Evolutionary conservation across 2,113 vertebrate species (phyloP).

Genomic region (Okapia johnstoni): DNA sequence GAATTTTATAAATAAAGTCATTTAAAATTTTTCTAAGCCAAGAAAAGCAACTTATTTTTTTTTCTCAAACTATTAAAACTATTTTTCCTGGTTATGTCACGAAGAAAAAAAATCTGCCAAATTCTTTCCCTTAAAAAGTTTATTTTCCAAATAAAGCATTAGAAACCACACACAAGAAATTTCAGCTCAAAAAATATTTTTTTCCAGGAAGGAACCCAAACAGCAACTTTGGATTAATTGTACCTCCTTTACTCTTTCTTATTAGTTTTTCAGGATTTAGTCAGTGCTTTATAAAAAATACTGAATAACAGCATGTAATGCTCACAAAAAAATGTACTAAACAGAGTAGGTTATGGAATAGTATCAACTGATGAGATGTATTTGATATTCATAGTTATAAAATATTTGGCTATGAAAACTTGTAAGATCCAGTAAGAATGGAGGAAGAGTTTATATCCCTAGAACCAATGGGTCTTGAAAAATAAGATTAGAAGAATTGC

Average conservation of each 20-base stretch:
- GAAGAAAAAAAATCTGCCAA: conserved; percentile 50
- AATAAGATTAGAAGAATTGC: neutral
- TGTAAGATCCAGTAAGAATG: neutral
- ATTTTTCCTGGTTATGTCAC: conserved; percentile 57
- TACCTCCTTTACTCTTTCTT: conserved; percentile 28
- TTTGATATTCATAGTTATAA: neutral
- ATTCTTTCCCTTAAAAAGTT: conserved; percentile 50
- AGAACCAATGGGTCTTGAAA: neutral
- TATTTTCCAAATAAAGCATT: conserved; percentile 65
- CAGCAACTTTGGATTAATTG: conserved; percentile 49
- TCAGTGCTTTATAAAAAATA: neutral
- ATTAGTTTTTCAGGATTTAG: conserved; percentile 28
- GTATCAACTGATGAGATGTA: neutral
- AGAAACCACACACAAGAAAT: conserved; percentile 55
- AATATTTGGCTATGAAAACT: neutral
- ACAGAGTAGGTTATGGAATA: neutral
- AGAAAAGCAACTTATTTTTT: conserved; percentile 59
- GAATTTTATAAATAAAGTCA: conserved; percentile 47
- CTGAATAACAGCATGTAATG: neutral
- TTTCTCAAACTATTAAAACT: conserved; percentile 51
- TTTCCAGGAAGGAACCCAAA: conserved; percentile 43
- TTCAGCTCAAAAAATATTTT: conserved; percentile 49
- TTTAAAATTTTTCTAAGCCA: conserved; percentile 57
- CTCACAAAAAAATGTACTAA: neutral
- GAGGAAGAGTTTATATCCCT: neutral